Evolutionary conservation across 2,888 invertebrate species (phyloP), one percentile per base, ranked within the genome.

Genomic region (Lycocerus yunnanus): DNA sequence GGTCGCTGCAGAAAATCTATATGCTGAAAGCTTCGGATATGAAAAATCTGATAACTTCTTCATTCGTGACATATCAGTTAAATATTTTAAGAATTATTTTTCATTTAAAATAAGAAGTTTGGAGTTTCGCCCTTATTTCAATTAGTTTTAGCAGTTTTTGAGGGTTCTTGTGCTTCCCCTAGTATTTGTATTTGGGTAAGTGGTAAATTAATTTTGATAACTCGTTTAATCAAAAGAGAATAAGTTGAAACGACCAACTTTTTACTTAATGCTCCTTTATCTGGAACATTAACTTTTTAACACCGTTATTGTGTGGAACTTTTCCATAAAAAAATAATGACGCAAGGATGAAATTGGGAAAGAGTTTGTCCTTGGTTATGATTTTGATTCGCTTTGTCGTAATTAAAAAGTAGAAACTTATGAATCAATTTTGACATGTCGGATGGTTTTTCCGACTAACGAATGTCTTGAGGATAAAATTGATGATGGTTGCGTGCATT

Each of bases 371-470:
- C 15, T 15, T 58, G 59, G 20, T 59, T 65, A 59, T 21, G 71
- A 59, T 66, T 43, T 67, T 5, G 27, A 58, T 67, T 43, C 10
- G 16, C 8, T 43, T 14, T 15, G 9, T n/a, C 27, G 15, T 67
- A 43, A 67, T 63, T 68, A 27, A 16, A 43, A 60, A 68, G 68
- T 68, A 63, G 68, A 18, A 24, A 61, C 63, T 68, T 67, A 61
- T 61, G 72, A 72, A 72, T 61, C 13, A 24, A 14, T 60, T 43
- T 72, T 72, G 72, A 68, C 72, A 68, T 43, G 13, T 63, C 61
- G 59, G 68, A 61, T 67, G n/a, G 6, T 18, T 61, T 61, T 61
- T 61, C n/a, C 18, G 15, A 18, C n/a, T 15, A 61, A 18, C n/a
- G 6, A 13, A 16, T 16, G 60, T 16, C 18, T 61, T 61, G 18